Evolutionary conservation across 2,113 vertebrate genomes (phyloP), one percentile per base, ranked within the genome.

Genomic region (Peucedramus taeniatus): DNA sequence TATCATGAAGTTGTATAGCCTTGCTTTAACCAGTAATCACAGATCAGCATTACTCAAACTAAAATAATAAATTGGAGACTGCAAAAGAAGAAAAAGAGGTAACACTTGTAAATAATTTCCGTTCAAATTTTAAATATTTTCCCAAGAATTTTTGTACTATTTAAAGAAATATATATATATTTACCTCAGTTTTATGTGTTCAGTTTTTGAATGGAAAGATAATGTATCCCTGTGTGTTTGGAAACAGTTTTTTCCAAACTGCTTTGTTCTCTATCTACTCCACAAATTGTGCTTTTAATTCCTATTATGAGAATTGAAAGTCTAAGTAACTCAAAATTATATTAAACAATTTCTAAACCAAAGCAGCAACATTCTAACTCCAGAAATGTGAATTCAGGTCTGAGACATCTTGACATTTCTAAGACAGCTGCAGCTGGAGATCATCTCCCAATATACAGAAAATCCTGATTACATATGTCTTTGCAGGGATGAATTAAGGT

Each of bases 401-500:
- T 93, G 82, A 93, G 75, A 56, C 88, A 89, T 96, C 87, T 93
- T 93, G 95, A 84, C 87, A 90, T 88, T 96, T 95, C 84, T 94
- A 93, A 94, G 93, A 86, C 90, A 96, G 71, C 89, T 96, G 85
- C 96, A 95, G 59, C 87, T 95, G 93, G 93, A 96, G 61, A 91
- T 92, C 88, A 92, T 93, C 59, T 93, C 87, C 84, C 92, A 63
- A 56, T 82, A 77, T 93, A 63, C 59, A 93, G 94, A 83, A 97
- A 82, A 94, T 90, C 89, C 90, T 77, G 90, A 77, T 97, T 97
- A 97, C 97, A 92, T 93, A 64, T 87, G 63, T 88, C 82, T 96
- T 92, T 96, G 68, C 79, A 88, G 85, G 95, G 89, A 94, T 94
- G 88, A 94, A 95, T 96, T 93, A 97, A 97, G 86, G 64, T 93